phyloP scores from a whole-genome alignment of 2,797 vertebrate species.

The Tolypeutes matacus region DNA sequence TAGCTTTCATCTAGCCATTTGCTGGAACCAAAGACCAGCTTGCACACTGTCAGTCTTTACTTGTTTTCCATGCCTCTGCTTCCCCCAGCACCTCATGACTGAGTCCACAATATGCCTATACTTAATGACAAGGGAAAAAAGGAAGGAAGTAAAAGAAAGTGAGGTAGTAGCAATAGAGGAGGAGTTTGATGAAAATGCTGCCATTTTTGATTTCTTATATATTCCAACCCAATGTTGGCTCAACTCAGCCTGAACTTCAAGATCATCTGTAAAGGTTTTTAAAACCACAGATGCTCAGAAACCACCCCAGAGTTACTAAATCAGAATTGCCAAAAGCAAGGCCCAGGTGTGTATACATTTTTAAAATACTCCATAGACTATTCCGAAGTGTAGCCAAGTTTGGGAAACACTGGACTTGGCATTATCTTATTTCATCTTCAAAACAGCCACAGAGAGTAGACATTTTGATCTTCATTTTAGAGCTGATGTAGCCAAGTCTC shows the following conservation, averaged over 20 bases:
- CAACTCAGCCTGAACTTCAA: background rate
- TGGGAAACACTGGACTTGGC: background rate
- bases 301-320: too few species aligned
- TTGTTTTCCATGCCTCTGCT: background rate
- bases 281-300: background rate
- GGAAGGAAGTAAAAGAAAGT: background rate
- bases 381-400: background rate
- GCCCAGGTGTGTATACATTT: background rate
- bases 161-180: background rate
- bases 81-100: background rate
- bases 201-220: background rate
- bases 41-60: background rate
- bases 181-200: background rate
- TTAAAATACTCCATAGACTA: background rate
- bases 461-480: background rate
- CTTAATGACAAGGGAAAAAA: background rate
- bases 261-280: background rate
- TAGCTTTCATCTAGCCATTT: background rate
- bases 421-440: background rate
- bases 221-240: background rate
- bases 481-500: background rate
- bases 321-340: background rate
- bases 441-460: background rate
- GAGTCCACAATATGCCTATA: background rate
- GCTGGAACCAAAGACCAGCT: background rate